phyloP scores from a whole-genome alignment of 2,797 vertebrate genomes.

The Peromyscus nudipes region DNA sequence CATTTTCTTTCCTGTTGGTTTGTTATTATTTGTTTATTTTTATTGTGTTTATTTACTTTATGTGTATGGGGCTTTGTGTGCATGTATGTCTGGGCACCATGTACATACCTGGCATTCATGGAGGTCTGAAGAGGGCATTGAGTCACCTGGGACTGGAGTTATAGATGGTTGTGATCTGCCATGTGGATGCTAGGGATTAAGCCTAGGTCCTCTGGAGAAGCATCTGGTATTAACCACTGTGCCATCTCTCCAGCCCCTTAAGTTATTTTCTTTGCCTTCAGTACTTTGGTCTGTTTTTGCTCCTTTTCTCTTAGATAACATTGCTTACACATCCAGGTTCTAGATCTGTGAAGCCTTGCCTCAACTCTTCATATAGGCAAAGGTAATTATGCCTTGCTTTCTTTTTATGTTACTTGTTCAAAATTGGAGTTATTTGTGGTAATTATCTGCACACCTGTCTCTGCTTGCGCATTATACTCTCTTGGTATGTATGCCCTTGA shows the following conservation, averaged over 20 bases:
- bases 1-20: background rate
- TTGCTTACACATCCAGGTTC: background rate
- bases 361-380: background rate
- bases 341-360: background rate
- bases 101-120: background rate
- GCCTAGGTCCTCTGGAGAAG: background rate
- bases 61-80: background rate
- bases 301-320: background rate
- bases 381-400: background rate
- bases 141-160: background rate
- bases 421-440: background rate
- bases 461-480: background rate
- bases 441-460: background rate
- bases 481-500: background rate
- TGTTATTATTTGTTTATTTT: background rate
- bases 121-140: background rate
- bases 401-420: background rate
- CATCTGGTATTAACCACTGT: background rate
- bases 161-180: background rate
- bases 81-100: no score
- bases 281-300: background rate
- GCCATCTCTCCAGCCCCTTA: background rate
- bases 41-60: background rate
- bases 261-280: background rate
- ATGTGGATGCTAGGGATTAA: background rate